Percentiles rank a stretch among this genome's conserved stretches.
phyloP scores from a whole-genome alignment of 2,888 invertebrate genomes.

The Uropetala carovei region DNA sequence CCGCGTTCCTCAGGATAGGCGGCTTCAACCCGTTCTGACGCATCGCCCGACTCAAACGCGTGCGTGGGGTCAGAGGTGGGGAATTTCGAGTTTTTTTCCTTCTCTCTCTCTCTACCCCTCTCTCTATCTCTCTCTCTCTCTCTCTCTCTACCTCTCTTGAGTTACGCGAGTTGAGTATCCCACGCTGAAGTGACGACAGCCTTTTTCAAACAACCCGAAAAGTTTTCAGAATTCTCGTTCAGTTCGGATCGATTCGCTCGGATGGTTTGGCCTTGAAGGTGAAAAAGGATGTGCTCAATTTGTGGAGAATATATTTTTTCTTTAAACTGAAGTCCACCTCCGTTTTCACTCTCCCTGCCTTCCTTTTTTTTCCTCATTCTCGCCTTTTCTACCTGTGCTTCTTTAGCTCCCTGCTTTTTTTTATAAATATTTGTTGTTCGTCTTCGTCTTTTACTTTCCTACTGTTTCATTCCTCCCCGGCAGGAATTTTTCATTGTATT shows the following conservation, averaged over 20 bases:
- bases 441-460: too few species aligned
- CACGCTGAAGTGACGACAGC: background rate
- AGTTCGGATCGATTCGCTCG: background rate
- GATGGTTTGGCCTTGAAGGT: background rate
- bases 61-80: constrained; percentile 17
- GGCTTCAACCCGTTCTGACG: background rate
- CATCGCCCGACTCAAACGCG: background rate
- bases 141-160: background rate
- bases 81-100: background rate
- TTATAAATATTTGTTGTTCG: too few species aligned
- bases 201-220: background rate
- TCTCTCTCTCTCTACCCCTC: too few species aligned
- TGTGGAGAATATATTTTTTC: background rate
- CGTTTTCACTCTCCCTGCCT: too few species aligned
- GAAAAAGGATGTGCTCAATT: constrained; percentile 23
- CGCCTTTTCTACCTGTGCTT: too few species aligned
- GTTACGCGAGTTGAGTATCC: too few species aligned
- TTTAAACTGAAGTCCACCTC: too few species aligned
- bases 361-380: too few species aligned
- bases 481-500: too few species aligned
- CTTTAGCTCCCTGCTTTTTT: too few species aligned
- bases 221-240: background rate
- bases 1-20: background rate
- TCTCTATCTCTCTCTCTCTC: too few species aligned
- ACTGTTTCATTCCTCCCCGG: too few species aligned